Base-by-base conservation (phyloP, 1,140 invertebrate species). In the Drosophila sucinea region DNA sequence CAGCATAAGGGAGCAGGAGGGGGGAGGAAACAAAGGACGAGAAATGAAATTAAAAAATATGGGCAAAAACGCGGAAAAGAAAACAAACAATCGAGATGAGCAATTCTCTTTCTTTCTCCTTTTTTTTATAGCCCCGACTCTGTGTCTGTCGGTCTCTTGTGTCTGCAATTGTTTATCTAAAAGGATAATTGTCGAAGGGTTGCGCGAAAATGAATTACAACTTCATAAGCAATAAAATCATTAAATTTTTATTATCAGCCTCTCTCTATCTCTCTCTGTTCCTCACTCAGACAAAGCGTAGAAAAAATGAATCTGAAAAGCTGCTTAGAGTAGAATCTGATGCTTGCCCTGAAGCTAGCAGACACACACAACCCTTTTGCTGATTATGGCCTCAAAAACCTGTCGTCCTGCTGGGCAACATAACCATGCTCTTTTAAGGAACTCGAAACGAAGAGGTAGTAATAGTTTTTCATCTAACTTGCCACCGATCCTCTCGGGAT, bases 201-300 rank as follows among this genome's bases (percentile, higher is more conserved):
- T 87, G 79, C 23, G 70, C 72, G 57, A 69, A 77, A 82, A 86
- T 86, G 79, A 86, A 87, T 86, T 86, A 86, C 83, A 87, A 79
- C 83, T 83, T 87, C 83, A 86, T 87, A 87, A 87, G 83, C 83
- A 86, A 86, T 86, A 87, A 86, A 86, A 87, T 86, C 83, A 86
- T 86, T 87, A 87, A 77, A 78, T 73, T 87, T 87, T 86, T 87
- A 87, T 82, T 87, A 79, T 71, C 76, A 74, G 23, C 10, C 62
- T 23, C 51, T 66, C 69, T 60, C 63, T 55, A 33, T 11, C 7
- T 40, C 10, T 40, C 27, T 10, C 51, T 27, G 58, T 51, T 35
- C 29, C 47, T 25, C 23, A 38, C 17, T 0, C 2, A n/a, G 4
- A 47, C 41, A 47, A 57, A 63, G 17, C 29, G 6, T 29, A n/a